phyloP scores from a whole-genome alignment of 2,113 vertebrate genomes.

The Alectura lathami region DNA sequence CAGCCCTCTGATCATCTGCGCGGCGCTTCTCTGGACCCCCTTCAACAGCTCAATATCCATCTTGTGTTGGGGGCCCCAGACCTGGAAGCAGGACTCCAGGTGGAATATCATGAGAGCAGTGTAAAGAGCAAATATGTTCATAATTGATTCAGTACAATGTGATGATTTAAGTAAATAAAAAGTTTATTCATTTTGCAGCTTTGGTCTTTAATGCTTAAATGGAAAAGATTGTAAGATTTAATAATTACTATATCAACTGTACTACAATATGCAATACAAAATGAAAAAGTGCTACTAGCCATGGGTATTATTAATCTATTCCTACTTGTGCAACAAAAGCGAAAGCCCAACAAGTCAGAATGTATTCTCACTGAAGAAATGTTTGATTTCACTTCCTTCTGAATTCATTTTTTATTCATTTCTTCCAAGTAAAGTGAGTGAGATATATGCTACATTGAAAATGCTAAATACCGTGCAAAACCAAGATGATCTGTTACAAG shows the following conservation, averaged over 20 bases:
- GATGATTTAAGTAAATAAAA: neutral
- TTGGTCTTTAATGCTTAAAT: neutral
- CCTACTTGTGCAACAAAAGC: neutral
- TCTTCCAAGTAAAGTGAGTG: neutral
- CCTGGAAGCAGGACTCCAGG: no score
- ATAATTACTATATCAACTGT: neutral
- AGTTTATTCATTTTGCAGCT: neutral
- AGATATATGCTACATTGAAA: neutral
- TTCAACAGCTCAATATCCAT: no score
- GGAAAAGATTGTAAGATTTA: neutral
- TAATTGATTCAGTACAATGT: neutral
- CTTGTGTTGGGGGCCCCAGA: no score
- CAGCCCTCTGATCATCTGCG: no score
- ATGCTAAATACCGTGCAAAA: neutral
- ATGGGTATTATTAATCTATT: neutral
- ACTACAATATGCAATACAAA: neutral
- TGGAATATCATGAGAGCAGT: no score
- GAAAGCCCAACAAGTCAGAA: neutral
- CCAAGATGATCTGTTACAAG: neutral
- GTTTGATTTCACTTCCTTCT: neutral
- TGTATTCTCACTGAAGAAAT: neutral
- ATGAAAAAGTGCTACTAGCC: neutral
- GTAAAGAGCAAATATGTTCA: no score
- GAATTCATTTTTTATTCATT: neutral
- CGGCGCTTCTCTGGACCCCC: no score